Percentiles rank a stretch among this genome's conserved stretches.
phyloP scores from a whole-genome alignment of 2,797 vertebrate species.

The Lateolabrax maculatus region DNA sequence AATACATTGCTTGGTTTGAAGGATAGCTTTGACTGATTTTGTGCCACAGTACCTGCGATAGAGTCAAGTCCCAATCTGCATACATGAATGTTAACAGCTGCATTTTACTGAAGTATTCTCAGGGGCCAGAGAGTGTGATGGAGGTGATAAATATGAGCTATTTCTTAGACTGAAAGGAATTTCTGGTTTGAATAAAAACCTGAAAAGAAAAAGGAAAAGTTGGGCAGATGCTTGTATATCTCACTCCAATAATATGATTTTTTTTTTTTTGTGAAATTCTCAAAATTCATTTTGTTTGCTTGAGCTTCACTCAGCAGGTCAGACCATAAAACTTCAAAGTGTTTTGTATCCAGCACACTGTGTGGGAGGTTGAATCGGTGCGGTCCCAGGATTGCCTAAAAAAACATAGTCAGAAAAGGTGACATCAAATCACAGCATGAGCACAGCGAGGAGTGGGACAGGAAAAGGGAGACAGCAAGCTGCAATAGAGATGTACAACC shows the following conservation, averaged over 20 bases:
- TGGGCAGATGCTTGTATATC: not conserved
- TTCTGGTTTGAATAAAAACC: slow-evolving; percentile 35
- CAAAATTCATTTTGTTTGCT: not conserved
- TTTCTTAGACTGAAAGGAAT: slow-evolving; percentile 12
- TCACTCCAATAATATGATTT: not conserved
- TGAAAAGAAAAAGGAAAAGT: slow-evolving; percentile 20
- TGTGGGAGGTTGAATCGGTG: slow-evolving; percentile 24
- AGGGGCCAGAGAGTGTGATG: slow-evolving; percentile 6
- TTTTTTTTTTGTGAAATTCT: not conserved
- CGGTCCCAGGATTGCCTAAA: not conserved
- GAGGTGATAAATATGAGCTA: slow-evolving; percentile 47
- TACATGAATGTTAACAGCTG: slow-evolving; percentile 68
- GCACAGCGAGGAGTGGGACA: slow-evolving; percentile 2
- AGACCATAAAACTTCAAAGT: not conserved
- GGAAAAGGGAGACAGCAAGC: not conserved
- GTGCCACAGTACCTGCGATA: slow-evolving; percentile 47
- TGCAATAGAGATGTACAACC: not conserved
- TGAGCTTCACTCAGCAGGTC: slow-evolving; percentile 14
- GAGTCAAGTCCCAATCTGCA: slow-evolving; percentile 72
- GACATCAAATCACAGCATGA: slow-evolving; percentile 13
- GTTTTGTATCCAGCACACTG: slow-evolving; percentile 1
- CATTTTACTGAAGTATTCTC: slow-evolving; percentile 49
- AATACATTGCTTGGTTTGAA: slow-evolving; percentile 43
- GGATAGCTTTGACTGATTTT: slow-evolving; percentile 52
- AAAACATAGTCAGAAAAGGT: not conserved